Base-by-base conservation (phyloP, 2,888 invertebrate species). In the Thera britannica region DNA sequence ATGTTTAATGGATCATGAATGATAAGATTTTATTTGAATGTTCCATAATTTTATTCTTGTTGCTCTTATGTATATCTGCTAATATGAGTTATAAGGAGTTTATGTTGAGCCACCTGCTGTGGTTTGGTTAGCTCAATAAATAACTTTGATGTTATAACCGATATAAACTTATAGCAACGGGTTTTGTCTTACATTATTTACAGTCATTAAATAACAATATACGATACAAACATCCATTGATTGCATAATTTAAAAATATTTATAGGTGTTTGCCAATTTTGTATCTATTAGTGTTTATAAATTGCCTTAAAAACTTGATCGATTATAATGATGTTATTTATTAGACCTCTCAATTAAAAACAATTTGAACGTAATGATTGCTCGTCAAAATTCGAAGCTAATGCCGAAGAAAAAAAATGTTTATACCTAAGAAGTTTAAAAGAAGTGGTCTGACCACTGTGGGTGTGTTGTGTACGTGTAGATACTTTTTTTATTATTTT, bases 131-230 rank as follows among this genome's bases (percentile, higher is more conserved):
- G n/a, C 41, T 67, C 58, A 63, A 65, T 71, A 65, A 69, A 67
- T 67, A 58, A 68, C 52, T 12, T 9, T 58, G 6, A 54, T 46
- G 12, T 65, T 61, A 61, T 38, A 38, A 52, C 54, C 61, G n/a
- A 57, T 51, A 9, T 58, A 44, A 68, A 23, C 23, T 23, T 23
- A 23, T 23, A 23, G 23, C 23, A 23, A 23, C 23, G 23, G 23
- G 23, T 61, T 58, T 51, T 60, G 49, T 52, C 66, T 49, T 55
- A 64, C 66, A 58, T 58, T 58, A 68, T 67, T 68, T 51, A 65
- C 61, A 69, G 38, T 63, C 56, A 66, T 64, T 62, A 67, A 67
- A 65, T 67, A 56, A 68, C 44, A 62, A 58, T 12, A 55, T 64
- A 61, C 54, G 59, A 62, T 65, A 65, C 52, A 52, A 41, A 67